Percentiles rank a stretch among this genome's conserved stretches.
Evolutionary conservation across 2,888 invertebrate genomes (phyloP).

Genomic region (Vanessa cardui): DNA sequence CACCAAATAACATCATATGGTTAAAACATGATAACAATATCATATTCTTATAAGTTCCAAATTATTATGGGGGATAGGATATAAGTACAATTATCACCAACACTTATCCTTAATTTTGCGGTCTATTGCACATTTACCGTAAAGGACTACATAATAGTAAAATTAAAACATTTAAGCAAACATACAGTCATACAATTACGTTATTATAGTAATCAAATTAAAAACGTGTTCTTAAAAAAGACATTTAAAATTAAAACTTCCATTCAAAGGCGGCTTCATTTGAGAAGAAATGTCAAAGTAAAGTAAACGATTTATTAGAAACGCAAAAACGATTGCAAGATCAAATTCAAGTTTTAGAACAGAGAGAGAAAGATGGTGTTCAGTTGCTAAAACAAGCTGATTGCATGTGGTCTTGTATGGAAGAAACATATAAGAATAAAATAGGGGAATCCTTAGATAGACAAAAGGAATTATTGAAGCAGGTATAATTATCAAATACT

Average conservation of each 20-base stretch:
- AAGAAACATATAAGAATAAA: slow-evolving; percentile 70
- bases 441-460: slow-evolving; percentile 58
- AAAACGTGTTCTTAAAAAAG: not conserved
- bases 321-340: slow-evolving; percentile 77
- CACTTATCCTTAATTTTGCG: too few species aligned
- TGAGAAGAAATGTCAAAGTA: slow-evolving; percentile 61
- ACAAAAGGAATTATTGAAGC: slow-evolving; percentile 54
- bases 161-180: too few species aligned
- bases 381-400: slow-evolving; percentile 81
- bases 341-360: slow-evolving; percentile 83
- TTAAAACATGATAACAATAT: too few species aligned
- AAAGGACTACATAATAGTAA: too few species aligned
- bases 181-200: not conserved
- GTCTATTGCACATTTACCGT: not conserved
- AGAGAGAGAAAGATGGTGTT: slow-evolving; percentile 81
- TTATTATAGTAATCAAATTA: not conserved
- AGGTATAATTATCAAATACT: slow-evolving; percentile 47
- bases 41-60: too few species aligned
- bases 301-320: slow-evolving; percentile 75
- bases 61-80: too few species aligned
- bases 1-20: too few species aligned
- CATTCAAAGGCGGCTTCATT: slow-evolving; percentile 59
- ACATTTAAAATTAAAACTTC: not conserved
- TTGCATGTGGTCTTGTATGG: slow-evolving; percentile 81
- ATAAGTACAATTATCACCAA: too few species aligned